phyloP scores from a whole-genome alignment of 2,888 invertebrate species.

The Andrena bicolor region DNA sequence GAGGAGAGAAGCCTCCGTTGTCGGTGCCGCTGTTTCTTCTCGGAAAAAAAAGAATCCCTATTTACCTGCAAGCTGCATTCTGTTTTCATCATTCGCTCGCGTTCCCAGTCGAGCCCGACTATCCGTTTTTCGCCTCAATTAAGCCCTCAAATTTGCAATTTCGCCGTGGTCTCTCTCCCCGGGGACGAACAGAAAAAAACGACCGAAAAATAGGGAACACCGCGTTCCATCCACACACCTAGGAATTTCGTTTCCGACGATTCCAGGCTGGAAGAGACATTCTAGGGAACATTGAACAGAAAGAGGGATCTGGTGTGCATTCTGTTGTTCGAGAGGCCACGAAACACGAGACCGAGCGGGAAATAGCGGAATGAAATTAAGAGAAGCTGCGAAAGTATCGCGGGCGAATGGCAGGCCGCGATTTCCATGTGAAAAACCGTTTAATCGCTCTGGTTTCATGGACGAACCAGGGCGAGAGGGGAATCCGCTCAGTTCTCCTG shows the following conservation, averaged over 20 bases:
- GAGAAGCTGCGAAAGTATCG: background rate
- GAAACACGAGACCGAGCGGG: background rate
- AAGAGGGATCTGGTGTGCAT: background rate
- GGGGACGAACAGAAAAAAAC: background rate
- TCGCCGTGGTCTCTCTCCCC: background rate
- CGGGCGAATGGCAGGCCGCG: background rate
- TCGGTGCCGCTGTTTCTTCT: background rate
- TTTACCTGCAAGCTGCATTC: background rate
- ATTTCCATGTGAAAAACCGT: background rate
- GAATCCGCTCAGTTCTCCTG: background rate
- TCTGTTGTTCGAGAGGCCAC: background rate
- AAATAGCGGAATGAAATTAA: background rate
- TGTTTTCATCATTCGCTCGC: background rate
- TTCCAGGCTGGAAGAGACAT: background rate
- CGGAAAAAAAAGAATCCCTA: background rate
- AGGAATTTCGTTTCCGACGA: background rate
- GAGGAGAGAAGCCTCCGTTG: background rate
- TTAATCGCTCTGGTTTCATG: slow-evolving; percentile 3
- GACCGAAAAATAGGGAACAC: background rate
- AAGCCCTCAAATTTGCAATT: background rate
- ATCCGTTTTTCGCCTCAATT: slow-evolving; percentile 7
- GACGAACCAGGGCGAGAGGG: too few species aligned
- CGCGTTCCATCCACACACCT: background rate
- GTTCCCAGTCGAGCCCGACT: background rate
- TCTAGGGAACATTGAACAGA: background rate